Evolutionary conservation across 2,113 vertebrate species (phyloP).

Genomic region (Piaya cayana): DNA sequence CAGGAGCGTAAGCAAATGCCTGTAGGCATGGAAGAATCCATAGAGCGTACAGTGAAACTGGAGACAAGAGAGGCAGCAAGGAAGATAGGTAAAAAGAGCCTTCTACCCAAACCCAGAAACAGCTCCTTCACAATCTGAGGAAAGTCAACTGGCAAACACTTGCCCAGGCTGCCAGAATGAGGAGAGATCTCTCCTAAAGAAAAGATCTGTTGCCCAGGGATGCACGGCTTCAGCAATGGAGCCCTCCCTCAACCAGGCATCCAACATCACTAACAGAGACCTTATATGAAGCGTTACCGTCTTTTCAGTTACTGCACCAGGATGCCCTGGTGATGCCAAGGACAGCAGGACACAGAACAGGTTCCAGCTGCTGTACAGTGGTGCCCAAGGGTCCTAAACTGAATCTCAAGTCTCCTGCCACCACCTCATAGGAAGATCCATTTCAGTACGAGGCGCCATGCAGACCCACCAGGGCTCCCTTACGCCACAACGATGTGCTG

Average conservation of each 20-base stretch:
- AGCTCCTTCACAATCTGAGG: neutral
- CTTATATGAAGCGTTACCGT: neutral
- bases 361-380: neutral
- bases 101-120: neutral
- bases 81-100: neutral
- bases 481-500: neutral
- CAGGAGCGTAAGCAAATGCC: neutral
- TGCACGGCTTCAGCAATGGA: neutral
- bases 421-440: neutral
- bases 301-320: neutral
- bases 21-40: neutral
- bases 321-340: neutral
- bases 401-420: neutral
- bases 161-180: neutral
- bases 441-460: fast-evolving
- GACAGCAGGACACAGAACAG: neutral
- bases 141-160: neutral
- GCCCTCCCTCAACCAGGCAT: neutral
- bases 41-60: neutral
- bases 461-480: neutral
- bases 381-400: neutral
- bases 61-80: neutral
- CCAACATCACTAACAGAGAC: neutral
- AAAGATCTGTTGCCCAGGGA: neutral
- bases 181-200: neutral